Conservation (phyloP, 2,113 vertebrate species). For the Solea solea region DNA sequence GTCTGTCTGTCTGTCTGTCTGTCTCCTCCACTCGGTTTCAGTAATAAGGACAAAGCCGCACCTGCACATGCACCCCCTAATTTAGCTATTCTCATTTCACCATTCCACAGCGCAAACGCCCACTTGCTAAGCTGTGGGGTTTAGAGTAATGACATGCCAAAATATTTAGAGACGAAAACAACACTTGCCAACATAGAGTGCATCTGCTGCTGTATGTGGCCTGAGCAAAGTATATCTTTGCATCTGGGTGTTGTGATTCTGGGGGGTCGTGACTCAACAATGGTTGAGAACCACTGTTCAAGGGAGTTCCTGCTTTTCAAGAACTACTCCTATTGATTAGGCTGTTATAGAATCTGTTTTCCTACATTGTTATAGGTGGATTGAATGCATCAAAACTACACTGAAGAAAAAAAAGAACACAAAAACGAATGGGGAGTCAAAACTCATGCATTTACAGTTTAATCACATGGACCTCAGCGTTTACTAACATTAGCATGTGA, state of each 20-base stretch:
- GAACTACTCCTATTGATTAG: neutral
- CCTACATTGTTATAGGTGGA: conserved; percentile 10
- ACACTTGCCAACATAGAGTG: neutral
- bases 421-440: conserved; percentile 11
- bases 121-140: neutral
- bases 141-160: neutral
- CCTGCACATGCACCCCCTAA: neutral
- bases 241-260: neutral
- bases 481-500: conserved; percentile 39
- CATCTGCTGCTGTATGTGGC: neutral
- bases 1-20: neutral
- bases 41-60: neutral
- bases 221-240: neutral
- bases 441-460: conserved; percentile 8
- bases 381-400: conserved; percentile 38
- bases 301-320: neutral
- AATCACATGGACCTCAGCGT: conserved; percentile 16
- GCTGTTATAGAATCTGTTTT: conserved; percentile 9
- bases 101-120: neutral
- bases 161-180: neutral
- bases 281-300: conserved; percentile 7
- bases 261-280: neutral
- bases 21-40: neutral
- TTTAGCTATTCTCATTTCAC: neutral
- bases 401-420: conserved; percentile 21